A percentile compares a stretch with the other conserved stretches of the same genome.
Conservation (phyloP, 2,888 invertebrate genomes). For the Lasioglossum malachurum region DNA sequence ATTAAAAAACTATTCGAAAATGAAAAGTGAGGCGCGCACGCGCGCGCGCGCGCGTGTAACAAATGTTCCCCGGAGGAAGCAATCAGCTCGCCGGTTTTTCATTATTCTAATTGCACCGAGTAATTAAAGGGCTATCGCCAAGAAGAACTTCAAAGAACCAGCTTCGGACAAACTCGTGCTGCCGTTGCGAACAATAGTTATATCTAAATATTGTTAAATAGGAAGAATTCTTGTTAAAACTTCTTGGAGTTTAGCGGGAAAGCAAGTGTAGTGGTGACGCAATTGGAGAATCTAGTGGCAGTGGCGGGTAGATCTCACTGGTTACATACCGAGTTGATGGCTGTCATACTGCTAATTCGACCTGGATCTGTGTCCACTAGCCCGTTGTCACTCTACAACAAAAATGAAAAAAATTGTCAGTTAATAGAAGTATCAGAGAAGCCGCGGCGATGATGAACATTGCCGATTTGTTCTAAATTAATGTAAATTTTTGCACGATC, state of each 20-base stretch:
- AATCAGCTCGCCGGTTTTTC: not conserved
- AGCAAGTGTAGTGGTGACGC: not conserved
- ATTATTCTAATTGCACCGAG: not conserved
- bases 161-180: not conserved
- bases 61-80: not conserved
- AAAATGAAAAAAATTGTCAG: conserved; percentile 57
- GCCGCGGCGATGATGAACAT: not conserved
- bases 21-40: not conserved
- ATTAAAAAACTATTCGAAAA: not conserved
- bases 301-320: not conserved
- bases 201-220: not conserved
- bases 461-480: not conserved
- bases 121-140: not conserved
- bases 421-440: conserved; percentile 16
- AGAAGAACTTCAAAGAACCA: not conserved
- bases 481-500: no score
- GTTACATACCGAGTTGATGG: conserved; percentile 85
- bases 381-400: conserved; percentile 85
- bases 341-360: conserved; percentile 84
- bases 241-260: not conserved
- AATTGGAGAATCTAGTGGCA: not conserved
- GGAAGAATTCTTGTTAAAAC: not conserved
- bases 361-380: conserved; percentile 84
- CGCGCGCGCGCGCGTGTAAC: not conserved
- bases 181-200: not conserved